Conservation (phyloP, 1,140 invertebrate species). For the Centruroides vittatus region DNA sequence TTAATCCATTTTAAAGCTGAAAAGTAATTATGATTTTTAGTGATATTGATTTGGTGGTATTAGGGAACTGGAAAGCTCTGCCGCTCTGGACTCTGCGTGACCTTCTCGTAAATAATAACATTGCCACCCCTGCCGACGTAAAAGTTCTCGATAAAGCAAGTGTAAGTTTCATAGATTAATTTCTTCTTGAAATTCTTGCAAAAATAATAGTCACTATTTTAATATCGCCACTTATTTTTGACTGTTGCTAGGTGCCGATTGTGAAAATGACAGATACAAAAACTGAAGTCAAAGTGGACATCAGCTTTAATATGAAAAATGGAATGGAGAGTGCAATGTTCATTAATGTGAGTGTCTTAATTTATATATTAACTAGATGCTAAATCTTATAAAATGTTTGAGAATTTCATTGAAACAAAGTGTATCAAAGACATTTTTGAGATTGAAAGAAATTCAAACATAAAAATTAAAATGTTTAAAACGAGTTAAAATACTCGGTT, state of each 20-base stretch:
- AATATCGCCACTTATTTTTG: background rate
- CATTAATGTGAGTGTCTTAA: slow-evolving; percentile 44
- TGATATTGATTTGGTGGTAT: slow-evolving; percentile 94
- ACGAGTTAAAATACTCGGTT: too few species aligned
- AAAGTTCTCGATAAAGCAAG: slow-evolving; percentile 94
- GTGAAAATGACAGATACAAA: slow-evolving; percentile 2
- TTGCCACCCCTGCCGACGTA: slow-evolving; percentile 69
- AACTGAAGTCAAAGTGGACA: slow-evolving; percentile 41
- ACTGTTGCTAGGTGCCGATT: slow-evolving; percentile 5
- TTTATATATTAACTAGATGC: background rate
- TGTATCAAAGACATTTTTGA: background rate
- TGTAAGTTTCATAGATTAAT: slow-evolving; percentile 1
- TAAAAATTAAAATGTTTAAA: too few species aligned
- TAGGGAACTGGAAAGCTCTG: slow-evolving; percentile 81
- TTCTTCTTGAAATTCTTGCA: background rate
- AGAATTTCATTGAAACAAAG: background rate
- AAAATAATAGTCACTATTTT: background rate
- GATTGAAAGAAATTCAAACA: background rate
- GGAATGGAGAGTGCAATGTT: slow-evolving; percentile 86
- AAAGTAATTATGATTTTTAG: slow-evolving; percentile 29
- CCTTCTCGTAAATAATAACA: slow-evolving; percentile 68
- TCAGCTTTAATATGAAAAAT: slow-evolving; percentile 94
- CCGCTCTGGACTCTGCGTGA: slow-evolving; percentile 79
- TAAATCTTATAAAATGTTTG: background rate
- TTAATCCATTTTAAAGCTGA: too few species aligned